phyloP scores from a whole-genome alignment of 2,888 invertebrate species.

The Metellina segmentata region DNA sequence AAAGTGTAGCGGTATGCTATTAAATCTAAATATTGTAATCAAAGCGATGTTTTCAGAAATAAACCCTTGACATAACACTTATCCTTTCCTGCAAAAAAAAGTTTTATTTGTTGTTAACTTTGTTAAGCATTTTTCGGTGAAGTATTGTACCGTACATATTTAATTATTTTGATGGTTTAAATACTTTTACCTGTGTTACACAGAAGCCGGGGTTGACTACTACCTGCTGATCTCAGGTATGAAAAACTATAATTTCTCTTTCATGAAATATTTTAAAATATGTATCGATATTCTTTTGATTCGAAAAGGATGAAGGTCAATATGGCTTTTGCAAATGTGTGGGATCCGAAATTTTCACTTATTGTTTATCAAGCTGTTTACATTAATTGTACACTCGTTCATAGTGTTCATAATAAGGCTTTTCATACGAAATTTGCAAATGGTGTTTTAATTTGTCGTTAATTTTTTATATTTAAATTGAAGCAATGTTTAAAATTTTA shows the following conservation, averaged over 20 bases:
- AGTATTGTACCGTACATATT: background rate
- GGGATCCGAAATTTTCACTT: background rate
- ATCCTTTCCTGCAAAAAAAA: too few species aligned
- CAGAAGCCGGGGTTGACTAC: background rate
- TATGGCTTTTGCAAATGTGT: background rate
- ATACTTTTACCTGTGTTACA: background rate
- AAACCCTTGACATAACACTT: too few species aligned
- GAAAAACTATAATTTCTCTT: background rate
- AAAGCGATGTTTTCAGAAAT: background rate
- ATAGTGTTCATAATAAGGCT: too few species aligned
- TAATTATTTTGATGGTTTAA: background rate
- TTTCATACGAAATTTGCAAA: too few species aligned
- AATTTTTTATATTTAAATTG: too few species aligned
- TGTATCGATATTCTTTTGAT: background rate
- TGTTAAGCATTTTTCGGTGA: too few species aligned
- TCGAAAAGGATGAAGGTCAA: background rate
- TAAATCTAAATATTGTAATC: conserved; percentile 52
- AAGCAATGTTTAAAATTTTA: too few species aligned
- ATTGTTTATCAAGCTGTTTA: background rate
- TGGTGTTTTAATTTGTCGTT: too few species aligned
- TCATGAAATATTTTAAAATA: too few species aligned
- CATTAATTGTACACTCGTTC: background rate
- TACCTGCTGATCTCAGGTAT: background rate
- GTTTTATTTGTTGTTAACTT: too few species aligned
- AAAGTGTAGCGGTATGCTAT: conserved; percentile 64